Conservation (phyloP, 2,888 invertebrate genomes). For the Leucoptera coffeella region DNA sequence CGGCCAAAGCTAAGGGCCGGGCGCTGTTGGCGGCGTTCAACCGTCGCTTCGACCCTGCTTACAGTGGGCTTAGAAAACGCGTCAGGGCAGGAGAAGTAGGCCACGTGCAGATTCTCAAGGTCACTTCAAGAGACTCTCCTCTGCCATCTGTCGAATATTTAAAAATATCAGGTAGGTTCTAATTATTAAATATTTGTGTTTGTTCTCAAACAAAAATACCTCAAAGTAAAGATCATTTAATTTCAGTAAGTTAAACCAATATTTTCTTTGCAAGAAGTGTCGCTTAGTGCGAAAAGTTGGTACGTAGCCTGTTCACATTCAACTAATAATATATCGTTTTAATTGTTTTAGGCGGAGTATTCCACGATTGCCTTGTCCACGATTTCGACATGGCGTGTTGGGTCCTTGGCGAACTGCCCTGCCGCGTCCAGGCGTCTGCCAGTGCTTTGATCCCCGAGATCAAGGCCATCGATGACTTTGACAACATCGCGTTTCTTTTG, state of each 20-base stretch:
- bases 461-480: conserved; percentile 55
- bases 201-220: too few species aligned
- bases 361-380: conserved; percentile 64
- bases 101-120: conserved; percentile 57
- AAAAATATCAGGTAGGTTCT: conserved; percentile 47
- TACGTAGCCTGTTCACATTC: too few species aligned
- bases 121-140: conserved; percentile 59
- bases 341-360: conserved; percentile 56
- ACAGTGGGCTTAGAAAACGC: conserved; percentile 34
- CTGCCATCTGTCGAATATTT: conserved; percentile 57
- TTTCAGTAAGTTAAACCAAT: too few species aligned
- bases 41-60: conserved; percentile 61
- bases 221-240: too few species aligned
- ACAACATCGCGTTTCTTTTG: conserved; percentile 55
- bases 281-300: too few species aligned
- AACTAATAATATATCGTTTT: too few species aligned
- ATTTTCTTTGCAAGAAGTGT: too few species aligned
- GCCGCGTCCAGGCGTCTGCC: conserved; percentile 45
- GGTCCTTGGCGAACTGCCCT: conserved; percentile 57
- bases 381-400: conserved; percentile 63
- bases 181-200: conserved; percentile 2
- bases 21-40: conserved; percentile 61
- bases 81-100: conserved; percentile 55
- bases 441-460: conserved; percentile 55
- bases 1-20: conserved; percentile 45